Percentiles rank a stretch among this genome's conserved stretches.
phyloP scores from a whole-genome alignment of 37 sponge, comb jelly and placozoan species.

The Aphrocallistes beatrix region DNA sequence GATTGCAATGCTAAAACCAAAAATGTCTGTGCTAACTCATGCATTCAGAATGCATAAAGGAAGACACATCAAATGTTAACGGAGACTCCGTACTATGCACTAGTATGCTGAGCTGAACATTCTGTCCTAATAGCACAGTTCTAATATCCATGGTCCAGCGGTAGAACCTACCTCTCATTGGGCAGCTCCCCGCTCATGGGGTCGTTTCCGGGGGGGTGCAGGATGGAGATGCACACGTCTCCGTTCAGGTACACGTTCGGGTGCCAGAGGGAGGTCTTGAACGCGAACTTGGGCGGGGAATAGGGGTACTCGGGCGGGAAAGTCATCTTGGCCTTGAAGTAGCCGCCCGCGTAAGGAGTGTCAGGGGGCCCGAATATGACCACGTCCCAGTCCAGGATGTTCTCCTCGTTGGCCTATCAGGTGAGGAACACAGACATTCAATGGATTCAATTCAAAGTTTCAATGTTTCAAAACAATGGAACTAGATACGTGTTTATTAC shows the following conservation, averaged over 20 bases:
- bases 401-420: conserved; percentile 47
- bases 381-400: conserved; percentile 81
- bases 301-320: conserved; percentile 97
- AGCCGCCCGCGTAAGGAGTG: conserved; percentile 89
- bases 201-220: conserved; percentile 90
- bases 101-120: too few species aligned
- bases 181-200: conserved; percentile 90
- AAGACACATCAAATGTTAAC: too few species aligned
- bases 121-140: too few species aligned
- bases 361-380: conserved; percentile 96
- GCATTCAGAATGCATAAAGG: too few species aligned
- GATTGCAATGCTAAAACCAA: too few species aligned
- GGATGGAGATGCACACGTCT: conserved; percentile 89
- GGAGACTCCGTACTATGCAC: too few species aligned
- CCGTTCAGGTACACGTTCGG: conserved; percentile 95
- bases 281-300: conserved; percentile 77
- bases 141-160: background rate
- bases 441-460: too few species aligned
- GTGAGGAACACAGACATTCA: conserved; percentile 2
- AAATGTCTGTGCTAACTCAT: too few species aligned
- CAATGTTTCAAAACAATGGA: too few species aligned
- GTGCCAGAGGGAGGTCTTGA: conserved; percentile 74
- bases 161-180: conserved; percentile 65
- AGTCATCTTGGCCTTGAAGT: conserved; percentile 88
- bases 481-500: too few species aligned